These are phyloP conservation scores for Drosophila siamana DNA, from an alignment of 2,888 invertebrate species.

Conservation along the genomic window DNA sequence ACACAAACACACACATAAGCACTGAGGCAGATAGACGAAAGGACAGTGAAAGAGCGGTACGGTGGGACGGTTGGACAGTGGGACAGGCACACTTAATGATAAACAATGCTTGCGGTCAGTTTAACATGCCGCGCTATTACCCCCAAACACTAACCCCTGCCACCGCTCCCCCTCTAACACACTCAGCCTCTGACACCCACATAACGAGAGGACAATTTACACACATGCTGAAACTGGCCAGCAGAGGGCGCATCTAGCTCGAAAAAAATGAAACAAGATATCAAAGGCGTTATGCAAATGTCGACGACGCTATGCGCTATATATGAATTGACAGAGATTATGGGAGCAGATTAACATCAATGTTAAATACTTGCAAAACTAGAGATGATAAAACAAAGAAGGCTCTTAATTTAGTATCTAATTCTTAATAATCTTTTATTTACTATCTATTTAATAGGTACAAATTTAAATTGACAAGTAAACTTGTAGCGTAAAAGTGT, in stretches of 20 bases:
- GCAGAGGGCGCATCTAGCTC: conserved; percentile 44
- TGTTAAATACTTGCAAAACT: too few species aligned
- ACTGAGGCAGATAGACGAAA: not conserved
- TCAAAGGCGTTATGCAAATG: not conserved
- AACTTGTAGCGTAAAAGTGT: too few species aligned
- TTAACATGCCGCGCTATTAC: conserved; percentile 81
- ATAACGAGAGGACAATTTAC: conserved; percentile 82
- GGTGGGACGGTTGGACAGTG: too few species aligned
- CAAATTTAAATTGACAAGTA: too few species aligned
- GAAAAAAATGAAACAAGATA: conserved; percentile 41
- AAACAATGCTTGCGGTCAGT: conserved; percentile 84
- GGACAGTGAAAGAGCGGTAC: conserved; percentile 14
- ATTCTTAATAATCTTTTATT: too few species aligned
- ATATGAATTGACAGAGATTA: too few species aligned
- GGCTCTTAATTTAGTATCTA: too few species aligned
- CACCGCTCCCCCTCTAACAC: not conserved
- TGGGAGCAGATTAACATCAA: too few species aligned
- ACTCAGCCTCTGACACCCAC: conserved; percentile 34
- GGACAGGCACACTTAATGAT: conserved; percentile 74
- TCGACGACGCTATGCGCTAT: conserved; percentile 14
- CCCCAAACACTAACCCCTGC: conserved; percentile 56
- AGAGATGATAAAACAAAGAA: too few species aligned
- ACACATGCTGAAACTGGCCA: conserved; percentile 71
- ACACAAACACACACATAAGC: not conserved
- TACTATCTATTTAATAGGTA: too few species aligned